A percentile compares a stretch with the other conserved stretches of the same genome.
Evolutionary conservation across 2,113 vertebrate species (phyloP).

Genomic region (Cryptoleucopteryx plumbea): DNA sequence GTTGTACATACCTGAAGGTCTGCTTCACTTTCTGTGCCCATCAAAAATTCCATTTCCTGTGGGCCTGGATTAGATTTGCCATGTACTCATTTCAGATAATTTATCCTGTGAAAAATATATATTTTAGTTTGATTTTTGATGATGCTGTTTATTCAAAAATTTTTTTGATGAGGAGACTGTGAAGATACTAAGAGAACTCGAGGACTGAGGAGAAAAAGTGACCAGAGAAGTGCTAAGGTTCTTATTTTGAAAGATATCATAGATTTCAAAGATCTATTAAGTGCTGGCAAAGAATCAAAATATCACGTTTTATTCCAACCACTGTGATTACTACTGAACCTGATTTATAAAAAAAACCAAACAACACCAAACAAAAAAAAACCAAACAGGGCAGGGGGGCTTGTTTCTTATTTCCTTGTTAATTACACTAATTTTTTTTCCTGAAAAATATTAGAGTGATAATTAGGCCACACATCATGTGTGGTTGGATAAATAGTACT

Average conservation of each 20-base stretch:
- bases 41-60: neutral
- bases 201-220: neutral
- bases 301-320: neutral
- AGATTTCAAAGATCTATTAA: neutral
- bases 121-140: neutral
- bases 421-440: neutral
- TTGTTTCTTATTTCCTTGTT: conserved; percentile 4
- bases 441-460: conserved; percentile 29
- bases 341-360: neutral
- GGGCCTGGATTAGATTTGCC: neutral
- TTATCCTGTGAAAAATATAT: fast-evolving
- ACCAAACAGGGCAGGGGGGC: neutral
- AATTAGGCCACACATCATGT: conserved; percentile 33
- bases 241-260: neutral
- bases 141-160: neutral
- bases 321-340: conserved; percentile 5
- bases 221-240: neutral
- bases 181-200: neutral
- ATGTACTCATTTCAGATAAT: neutral
- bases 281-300: neutral
- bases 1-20: neutral
- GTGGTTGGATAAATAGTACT: conserved; percentile 20
- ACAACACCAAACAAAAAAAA: too few species aligned
- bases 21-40: neutral
- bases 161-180: neutral